These are phyloP conservation scores for Anguilla anguilla DNA, from an alignment of 2,797 vertebrate species.

Conservation along the genomic window DNA sequence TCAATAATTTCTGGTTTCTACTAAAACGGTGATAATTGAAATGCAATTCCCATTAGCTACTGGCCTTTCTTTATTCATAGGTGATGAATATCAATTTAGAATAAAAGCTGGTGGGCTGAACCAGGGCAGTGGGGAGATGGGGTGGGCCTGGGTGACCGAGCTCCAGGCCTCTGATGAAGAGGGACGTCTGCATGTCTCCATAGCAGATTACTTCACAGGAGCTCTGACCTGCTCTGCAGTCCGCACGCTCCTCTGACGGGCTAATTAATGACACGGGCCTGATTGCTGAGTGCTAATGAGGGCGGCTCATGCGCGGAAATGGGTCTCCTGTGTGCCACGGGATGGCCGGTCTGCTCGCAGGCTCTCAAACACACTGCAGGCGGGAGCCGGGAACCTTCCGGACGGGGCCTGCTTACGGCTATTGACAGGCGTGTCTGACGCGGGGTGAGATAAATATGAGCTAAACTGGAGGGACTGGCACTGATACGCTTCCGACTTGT, in stretches of 20 bases:
- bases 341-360: neutral
- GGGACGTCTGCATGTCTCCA: conserved; percentile 41
- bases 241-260: conserved; percentile 46
- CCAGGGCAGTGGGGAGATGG: neutral
- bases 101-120: conserved; percentile 51
- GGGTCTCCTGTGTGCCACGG: neutral
- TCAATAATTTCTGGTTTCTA: conserved; percentile 67
- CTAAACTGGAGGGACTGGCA: neutral
- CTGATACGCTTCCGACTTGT: neutral
- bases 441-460: neutral
- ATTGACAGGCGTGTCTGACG: neutral
- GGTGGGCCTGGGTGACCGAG: conserved; percentile 27
- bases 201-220: conserved; percentile 52
- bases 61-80: conserved; percentile 70
- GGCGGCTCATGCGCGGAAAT: conserved; percentile 32
- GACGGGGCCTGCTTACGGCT: neutral
- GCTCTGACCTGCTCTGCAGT: conserved; percentile 47
- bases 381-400: neutral
- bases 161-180: conserved; percentile 44
- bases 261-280: conserved; percentile 52
- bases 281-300: conserved; percentile 53
- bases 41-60: conserved; percentile 74
- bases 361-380: neutral
- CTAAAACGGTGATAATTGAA: conserved; percentile 76
- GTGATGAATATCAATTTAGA: conserved; percentile 73